A percentile compares a stretch with the other conserved stretches of the same genome.
Conservation (phyloP, 23 tunicate genomes). For the Phallusia fumigata region DNA sequence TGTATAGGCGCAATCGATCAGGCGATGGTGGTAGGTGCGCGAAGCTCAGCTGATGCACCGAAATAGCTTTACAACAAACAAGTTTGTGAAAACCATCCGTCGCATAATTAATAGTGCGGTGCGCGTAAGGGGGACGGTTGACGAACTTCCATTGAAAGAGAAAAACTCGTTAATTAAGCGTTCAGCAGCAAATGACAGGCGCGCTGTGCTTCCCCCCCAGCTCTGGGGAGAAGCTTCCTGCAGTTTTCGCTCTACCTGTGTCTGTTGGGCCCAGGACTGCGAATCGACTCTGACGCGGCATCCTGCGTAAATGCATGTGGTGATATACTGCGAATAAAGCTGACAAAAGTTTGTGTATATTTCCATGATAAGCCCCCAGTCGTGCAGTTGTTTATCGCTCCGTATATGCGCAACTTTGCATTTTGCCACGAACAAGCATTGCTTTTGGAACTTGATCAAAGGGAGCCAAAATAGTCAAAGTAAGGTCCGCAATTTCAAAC, state of each 20-base stretch:
- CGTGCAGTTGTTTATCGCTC: too few species aligned
- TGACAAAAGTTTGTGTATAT: neutral
- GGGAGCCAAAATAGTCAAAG: too few species aligned
- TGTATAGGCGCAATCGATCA: neutral
- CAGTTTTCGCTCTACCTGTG: slow-evolving; percentile 8
- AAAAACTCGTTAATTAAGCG: neutral
- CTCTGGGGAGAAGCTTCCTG: neutral
- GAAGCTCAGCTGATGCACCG: neutral
- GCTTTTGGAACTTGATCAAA: too few species aligned
- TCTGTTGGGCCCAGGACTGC: neutral
- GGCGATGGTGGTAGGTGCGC: neutral
- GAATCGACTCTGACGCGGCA: neutral
- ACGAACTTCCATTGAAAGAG: neutral
- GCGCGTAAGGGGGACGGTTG: neutral
- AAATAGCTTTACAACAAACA: neutral
- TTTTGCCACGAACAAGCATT: too few species aligned
- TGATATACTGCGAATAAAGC: neutral
- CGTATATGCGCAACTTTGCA: too few species aligned
- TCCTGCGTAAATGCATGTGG: neutral
- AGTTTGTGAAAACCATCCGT: neutral
- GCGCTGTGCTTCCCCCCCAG: slow-evolving; percentile 1
- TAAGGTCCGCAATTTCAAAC: too few species aligned
- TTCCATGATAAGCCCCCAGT: neutral
- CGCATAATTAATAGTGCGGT: neutral
- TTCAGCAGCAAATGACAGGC: neutral